Percentiles rank a stretch among this genome's conserved stretches.
Conservation (phyloP, 2,888 invertebrate genomes). For the Sinohyriopsis cumingii region DNA sequence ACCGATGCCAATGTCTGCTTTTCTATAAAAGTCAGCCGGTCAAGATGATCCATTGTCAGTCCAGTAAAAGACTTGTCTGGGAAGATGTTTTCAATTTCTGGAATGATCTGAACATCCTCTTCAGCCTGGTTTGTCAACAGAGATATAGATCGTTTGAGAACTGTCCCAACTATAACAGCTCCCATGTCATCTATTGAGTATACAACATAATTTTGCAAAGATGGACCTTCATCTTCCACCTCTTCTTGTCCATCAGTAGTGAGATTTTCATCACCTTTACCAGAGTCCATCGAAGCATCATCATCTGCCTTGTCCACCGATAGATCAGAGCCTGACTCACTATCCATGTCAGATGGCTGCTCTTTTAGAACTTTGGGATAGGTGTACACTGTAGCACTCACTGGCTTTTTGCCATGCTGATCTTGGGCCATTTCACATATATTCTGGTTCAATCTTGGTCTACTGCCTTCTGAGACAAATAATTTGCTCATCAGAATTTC, state of each 20-base stretch:
- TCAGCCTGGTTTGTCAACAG: constrained; percentile 46
- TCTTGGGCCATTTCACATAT: constrained; percentile 48
- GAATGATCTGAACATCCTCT: constrained; percentile 32
- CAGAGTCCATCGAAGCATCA: constrained; percentile 34
- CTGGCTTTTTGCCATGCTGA: constrained; percentile 24
- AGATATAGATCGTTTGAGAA: constrained; percentile 57
- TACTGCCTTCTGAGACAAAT: constrained; percentile 40
- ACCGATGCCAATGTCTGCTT: not conserved
- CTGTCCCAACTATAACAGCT: constrained; percentile 60
- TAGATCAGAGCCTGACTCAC: constrained; percentile 25
- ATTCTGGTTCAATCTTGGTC: constrained; percentile 40
- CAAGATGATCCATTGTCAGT: constrained; percentile 52
- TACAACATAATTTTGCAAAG: too few relatives aligned
- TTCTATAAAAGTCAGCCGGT: constrained; percentile 37
- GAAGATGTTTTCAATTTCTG: constrained; percentile 40
- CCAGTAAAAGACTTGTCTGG: constrained; percentile 34
- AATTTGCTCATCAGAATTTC: constrained; percentile 48
- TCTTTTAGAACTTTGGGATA: constrained; percentile 31
- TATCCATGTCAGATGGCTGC: constrained; percentile 14
- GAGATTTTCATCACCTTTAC: constrained; percentile 33
- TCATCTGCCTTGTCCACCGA: constrained; percentile 32
- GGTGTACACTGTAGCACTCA: constrained; percentile 44
- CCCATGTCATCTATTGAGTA: constrained; percentile 57
- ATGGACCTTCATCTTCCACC: constrained; percentile 14
- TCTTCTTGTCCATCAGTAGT: constrained; percentile 19